Evolutionary conservation across 1,140 invertebrate genomes (phyloP), one percentile per base, ranked within the genome.

Genomic region (Drosophila pseudoobscura): DNA sequence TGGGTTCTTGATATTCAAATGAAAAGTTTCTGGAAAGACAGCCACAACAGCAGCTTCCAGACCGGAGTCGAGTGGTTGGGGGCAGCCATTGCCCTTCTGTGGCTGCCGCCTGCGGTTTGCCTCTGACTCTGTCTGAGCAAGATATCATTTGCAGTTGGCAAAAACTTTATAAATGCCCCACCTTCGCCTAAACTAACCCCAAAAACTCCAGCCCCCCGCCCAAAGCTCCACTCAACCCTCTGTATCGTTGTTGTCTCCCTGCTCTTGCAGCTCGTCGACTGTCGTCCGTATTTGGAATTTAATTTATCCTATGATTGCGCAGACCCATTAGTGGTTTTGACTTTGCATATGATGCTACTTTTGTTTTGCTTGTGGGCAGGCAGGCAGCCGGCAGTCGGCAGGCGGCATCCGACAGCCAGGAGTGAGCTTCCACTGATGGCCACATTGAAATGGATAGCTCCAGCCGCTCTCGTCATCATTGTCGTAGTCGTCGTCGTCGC

Each of bases 321-420:
- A 88, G 84, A 88, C 83, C 83, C 83, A 88, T 88, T 88, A 89
- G 83, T 88, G 84, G 83, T 88, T 88, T 88, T 89, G 84, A 88
- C 83, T 88, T 88, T 88, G 83, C 83, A 88, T 88, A 88, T 88
- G 83, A 88, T 88, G 83, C 83, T 73, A 89, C 83, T 88, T 88
- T 88, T 87, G 83, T 88, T 88, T 87, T 75, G 73, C 74, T 65
- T 74, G 61, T 72, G 61, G 78, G 64, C 45, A 74, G 46, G 46
- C 63, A 46, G 55, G 26, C 50, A 45, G 11, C 31, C 22, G 8
- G 51, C 31, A 31, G 8, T 0, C 50, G 46, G 31, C 11, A 39
- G 11, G 31, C 29, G 29, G 8, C 29, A 31, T 4, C 50, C 7
- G 22, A 29, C 29, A 39, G 29, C 22, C 41, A 56, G 71, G 41